Evolutionary conservation across 2,113 vertebrate species (phyloP), one percentile per base, ranked within the genome.

Genomic region (Heteronetta atricapilla): DNA sequence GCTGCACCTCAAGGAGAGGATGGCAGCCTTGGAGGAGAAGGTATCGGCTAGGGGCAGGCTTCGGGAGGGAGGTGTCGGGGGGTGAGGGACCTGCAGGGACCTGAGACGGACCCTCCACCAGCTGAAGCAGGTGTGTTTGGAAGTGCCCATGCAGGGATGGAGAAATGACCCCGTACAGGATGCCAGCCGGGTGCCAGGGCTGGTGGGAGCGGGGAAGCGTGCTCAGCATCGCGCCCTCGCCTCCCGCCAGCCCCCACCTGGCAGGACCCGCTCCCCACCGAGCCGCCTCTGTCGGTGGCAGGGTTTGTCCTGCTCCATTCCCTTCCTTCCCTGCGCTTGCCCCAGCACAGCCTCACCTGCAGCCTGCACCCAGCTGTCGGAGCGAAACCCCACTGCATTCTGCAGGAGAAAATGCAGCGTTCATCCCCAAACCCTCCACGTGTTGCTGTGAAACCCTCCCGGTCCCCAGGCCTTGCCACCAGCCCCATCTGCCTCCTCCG

Each of bases 11-110:
- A 99, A 99, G 95, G 99, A 99, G 91, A 98, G 99, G 94, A 99
- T 99, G 99, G 99, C 99, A 0, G 99, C 99, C 15, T 96, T 99
- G 90, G 99, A 99, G 93, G 99, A 99, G 97, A 99, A 99, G 98
- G 98, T 99, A 91, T 38, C 13, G 40, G 13, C 67, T 46, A 69
- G 9, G 69, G 16, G 5, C 29, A 59, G 29, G 68, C 10, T 33
- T 55, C 21, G 21, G 18, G 48, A 14, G 23, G 15, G 10, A 60
- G 21, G 6, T 3, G 13, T 28, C 6, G 20, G 28, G 44, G 21
- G 1, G 8, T 33, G 42, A 44, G n/a, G 75, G 36, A 20, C 73
- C 78, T 2, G 11, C 74, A 87, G 62, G 26, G 13, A 44, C 42
- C 44, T 0, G 0, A n/a, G 0, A 2, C 0, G 1, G 40, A 73